Evolutionary conservation across 2,888 invertebrate genomes (phyloP).

Genomic region (Magallana nippona): DNA sequence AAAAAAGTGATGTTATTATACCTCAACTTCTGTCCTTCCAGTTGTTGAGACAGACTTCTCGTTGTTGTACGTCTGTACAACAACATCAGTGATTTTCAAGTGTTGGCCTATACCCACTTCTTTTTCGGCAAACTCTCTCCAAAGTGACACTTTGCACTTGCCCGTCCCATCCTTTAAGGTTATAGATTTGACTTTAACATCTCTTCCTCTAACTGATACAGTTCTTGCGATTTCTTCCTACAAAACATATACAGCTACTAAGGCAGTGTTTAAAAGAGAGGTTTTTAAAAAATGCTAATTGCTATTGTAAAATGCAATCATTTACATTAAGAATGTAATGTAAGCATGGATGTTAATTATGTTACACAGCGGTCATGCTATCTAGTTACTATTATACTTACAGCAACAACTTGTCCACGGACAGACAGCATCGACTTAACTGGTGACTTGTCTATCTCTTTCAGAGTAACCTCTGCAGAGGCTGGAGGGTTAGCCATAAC

Average conservation of each 20-base stretch:
- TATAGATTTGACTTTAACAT: conserved; percentile 24
- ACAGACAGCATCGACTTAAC: background rate
- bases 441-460: background rate
- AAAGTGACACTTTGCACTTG: conserved; percentile 41
- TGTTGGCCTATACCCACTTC: conserved; percentile 41
- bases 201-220: background rate
- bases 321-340: too few species aligned
- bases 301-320: too few species aligned
- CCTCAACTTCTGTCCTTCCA: background rate
- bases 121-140: conserved; percentile 36
- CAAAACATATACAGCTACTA: background rate
- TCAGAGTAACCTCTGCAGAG: background rate
- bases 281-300: too few species aligned
- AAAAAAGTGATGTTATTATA: background rate
- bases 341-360: too few species aligned
- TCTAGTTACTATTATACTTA: background rate
- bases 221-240: background rate
- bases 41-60: conserved; percentile 37
- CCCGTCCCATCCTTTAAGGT: conserved; percentile 37
- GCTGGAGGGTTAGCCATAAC: background rate
- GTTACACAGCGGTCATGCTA: too few species aligned
- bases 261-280: too few species aligned
- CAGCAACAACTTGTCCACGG: background rate
- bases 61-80: conserved; percentile 37
- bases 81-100: conserved; percentile 45